Base-by-base conservation (phyloP, 2,888 invertebrate species). In the Gryllus longicercus region DNA sequence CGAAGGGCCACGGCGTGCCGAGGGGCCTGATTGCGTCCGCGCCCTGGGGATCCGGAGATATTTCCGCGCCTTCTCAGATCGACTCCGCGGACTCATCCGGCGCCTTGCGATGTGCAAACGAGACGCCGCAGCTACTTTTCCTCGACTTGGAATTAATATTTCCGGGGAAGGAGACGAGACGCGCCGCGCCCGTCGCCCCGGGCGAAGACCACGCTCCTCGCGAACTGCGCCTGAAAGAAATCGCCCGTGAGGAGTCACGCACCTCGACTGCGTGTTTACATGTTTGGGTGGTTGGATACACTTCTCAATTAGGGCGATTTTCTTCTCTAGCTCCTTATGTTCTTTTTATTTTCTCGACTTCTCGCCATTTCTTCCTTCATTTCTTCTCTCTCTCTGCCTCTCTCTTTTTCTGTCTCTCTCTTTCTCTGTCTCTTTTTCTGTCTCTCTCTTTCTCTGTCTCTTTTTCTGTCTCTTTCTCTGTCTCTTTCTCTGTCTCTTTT, bases 81-180 rank as follows among this genome's bases (percentile, higher is more conserved):
- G 38, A 38, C 8, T 8, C 38, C 38, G 38, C 38, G 8, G 38
- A 38, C 38, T 38, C 38, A 38, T 38, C 38, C 38, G 38, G 63
- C 63, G 63, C n/a, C 63, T 63, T 16, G 63, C 63, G 63, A 63
- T 63, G n/a, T 63, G 63, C n/a, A 63, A 63, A 63, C 63, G 63
- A 63, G 1, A 8, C n/a, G 63, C n/a, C 5, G n/a, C 14, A 0
- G 16, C 63, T 14, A 63, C 16, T 63, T 63, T 63, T n/a, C 63
- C 18, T 18, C 63, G 63, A 63, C 16, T 63, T 63, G 16, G n/a
- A 14, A 63, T 63, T 63, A 63, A 63, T 63, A 63, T 63, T 63
- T 63, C 63, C 63, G 14, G 14, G 16, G 16, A 8, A 11, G 38
- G 63, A 63, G 63, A 16, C n/a, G 63, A 8, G n/a, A 14, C 16